Percentiles rank a stretch among this genome's conserved stretches.
These are phyloP conservation scores for Epinephelus cyanopodus DNA, from an alignment of 2,113 vertebrate genomes.

Conservation along the genomic window DNA sequence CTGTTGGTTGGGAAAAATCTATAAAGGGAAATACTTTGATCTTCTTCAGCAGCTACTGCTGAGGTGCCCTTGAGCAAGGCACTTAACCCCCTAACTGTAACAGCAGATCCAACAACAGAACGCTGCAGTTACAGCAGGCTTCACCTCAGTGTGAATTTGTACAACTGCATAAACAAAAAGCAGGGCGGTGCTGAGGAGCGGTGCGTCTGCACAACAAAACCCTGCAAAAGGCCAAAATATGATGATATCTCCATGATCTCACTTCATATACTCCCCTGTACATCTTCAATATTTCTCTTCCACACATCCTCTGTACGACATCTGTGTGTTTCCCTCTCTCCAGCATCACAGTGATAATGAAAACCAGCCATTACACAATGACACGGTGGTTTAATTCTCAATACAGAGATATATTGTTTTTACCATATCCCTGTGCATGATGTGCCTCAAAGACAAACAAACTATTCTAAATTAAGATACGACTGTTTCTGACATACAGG, in stretches of 20 bases:
- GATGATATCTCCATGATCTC: constrained; percentile 45
- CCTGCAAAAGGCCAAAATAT: constrained; percentile 26
- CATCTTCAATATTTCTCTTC: neutral
- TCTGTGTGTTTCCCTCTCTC: constrained; percentile 45
- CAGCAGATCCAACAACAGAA: constrained; percentile 27
- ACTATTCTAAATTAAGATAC: constrained; percentile 15
- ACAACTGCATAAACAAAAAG: constrained; percentile 29
- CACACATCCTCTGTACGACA: constrained; percentile 13
- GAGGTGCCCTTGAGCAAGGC: constrained; percentile 64
- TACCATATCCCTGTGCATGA: constrained; percentile 11
- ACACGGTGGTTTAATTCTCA: constrained; percentile 44
- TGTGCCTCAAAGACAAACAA: constrained; percentile 38
- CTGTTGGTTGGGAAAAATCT: constrained; percentile 3
- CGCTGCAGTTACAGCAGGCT: constrained; percentile 25
- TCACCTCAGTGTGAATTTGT: constrained; percentile 26
- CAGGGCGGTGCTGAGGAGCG: neutral
- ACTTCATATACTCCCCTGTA: neutral
- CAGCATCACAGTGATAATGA: constrained; percentile 69
- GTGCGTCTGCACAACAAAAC: constrained; percentile 3
- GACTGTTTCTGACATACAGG: constrained; percentile 38
- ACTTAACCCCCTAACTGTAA: constrained; percentile 45
- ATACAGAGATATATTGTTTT: constrained; percentile 19
- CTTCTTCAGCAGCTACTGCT: constrained; percentile 28
- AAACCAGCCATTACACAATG: constrained; percentile 47
- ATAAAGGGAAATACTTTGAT: constrained; percentile 10